phyloP scores from a whole-genome alignment of 2,888 invertebrate genomes.

The Chromoteleia sp. region DNA sequence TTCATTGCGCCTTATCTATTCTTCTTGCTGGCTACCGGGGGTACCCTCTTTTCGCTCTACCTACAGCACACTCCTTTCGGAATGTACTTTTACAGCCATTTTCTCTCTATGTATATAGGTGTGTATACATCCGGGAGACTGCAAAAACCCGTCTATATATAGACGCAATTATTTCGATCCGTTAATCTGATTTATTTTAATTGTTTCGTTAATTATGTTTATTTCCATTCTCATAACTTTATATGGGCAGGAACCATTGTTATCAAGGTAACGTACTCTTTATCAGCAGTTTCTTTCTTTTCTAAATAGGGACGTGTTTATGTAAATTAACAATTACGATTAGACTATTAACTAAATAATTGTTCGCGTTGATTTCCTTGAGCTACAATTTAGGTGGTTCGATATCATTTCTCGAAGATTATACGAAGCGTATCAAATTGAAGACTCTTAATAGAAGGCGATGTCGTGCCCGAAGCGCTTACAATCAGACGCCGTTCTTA shows the following conservation, averaged over 20 bases:
- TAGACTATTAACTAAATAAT: conserved; percentile 9
- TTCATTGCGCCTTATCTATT: conserved; percentile 80
- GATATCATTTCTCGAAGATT: conserved; percentile 51
- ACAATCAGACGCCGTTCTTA: conserved; percentile 61
- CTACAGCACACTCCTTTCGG: conserved; percentile 70
- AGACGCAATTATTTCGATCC: conserved; percentile 57
- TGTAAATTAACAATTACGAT: conserved; percentile 8
- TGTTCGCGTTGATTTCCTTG: not conserved
- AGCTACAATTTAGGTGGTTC: conserved; percentile 20
- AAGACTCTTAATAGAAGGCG: conserved; percentile 59
- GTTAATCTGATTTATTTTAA: conserved; percentile 49
- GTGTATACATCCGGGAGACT: conserved; percentile 35
- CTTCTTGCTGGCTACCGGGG: conserved; percentile 76
- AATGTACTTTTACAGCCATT: conserved; percentile 65
- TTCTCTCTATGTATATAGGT: conserved; percentile 45
- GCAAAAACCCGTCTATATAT: conserved; percentile 56
- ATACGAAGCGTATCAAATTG: conserved; percentile 53
- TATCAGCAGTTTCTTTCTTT: no score
- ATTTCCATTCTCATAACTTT: conserved; percentile 5
- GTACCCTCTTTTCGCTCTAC: conserved; percentile 69
- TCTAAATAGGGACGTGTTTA: no score
- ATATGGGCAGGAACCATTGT: no score
- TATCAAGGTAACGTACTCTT: no score
- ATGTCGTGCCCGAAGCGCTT: conserved; percentile 63
- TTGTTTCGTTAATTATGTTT: conserved; percentile 49